Conservation (phyloP, 2,113 vertebrate species). For the Cottus gobio region DNA sequence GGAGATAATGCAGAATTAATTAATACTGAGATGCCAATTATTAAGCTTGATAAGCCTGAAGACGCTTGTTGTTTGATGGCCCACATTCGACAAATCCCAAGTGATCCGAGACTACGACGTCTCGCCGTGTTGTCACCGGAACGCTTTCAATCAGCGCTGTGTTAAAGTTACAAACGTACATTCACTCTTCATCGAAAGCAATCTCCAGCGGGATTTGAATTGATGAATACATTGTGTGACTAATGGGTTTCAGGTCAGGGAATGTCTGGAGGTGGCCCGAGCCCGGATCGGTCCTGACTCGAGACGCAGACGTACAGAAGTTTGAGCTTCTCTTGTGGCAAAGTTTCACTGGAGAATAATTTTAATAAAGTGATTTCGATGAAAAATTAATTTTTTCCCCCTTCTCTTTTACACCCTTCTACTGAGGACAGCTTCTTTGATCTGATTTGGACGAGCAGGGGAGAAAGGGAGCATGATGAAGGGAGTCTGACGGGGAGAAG, state of each 20-base stretch:
- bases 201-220: not conserved
- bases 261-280: slow-evolving; percentile 22
- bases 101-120: slow-evolving; percentile 55
- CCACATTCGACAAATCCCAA: slow-evolving; percentile 51
- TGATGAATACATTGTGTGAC: slow-evolving; percentile 41
- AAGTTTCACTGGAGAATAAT: slow-evolving; percentile 57
- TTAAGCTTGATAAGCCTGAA: slow-evolving; percentile 41
- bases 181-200: slow-evolving; percentile 32
- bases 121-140: slow-evolving; percentile 1
- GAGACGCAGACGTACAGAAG: slow-evolving; percentile 28
- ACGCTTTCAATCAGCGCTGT: not conserved
- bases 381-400: slow-evolving; percentile 59
- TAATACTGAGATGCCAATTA: slow-evolving; percentile 57
- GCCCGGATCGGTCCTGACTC: slow-evolving; percentile 32
- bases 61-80: slow-evolving; percentile 51
- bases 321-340: slow-evolving; percentile 42
- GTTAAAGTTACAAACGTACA: slow-evolving; percentile 9
- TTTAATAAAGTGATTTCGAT: slow-evolving; percentile 61
- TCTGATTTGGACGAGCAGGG: slow-evolving; percentile 48
- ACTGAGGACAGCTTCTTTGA: slow-evolving; percentile 68
- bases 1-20: slow-evolving; percentile 66
- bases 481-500: slow-evolving; percentile 5
- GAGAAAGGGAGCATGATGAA: slow-evolving; percentile 43
- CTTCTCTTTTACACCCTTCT: slow-evolving; percentile 47
- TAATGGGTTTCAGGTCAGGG: slow-evolving; percentile 42